Evolutionary conservation across 2,888 invertebrate species (phyloP).

Genomic region (Sesia bembeciformis): DNA sequence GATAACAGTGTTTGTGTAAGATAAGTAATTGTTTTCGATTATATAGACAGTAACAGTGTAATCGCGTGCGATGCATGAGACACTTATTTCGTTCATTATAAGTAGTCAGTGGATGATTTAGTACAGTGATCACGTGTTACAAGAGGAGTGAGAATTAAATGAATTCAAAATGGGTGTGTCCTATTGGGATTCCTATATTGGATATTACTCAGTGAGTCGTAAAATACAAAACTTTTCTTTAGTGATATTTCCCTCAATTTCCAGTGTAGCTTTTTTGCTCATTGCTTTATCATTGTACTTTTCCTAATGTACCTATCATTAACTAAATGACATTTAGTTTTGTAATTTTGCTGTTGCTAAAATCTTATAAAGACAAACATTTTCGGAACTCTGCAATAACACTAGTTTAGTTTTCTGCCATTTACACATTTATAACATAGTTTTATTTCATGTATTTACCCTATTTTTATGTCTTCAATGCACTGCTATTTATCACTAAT

Average conservation of each 20-base stretch:
- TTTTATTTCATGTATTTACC: too few species aligned
- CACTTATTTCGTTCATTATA: neutral
- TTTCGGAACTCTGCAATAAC: slow-evolving; percentile 21
- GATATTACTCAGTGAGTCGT: slow-evolving; percentile 62
- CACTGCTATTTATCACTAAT: too few species aligned
- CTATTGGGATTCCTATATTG: slow-evolving; percentile 66
- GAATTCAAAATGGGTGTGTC: slow-evolving; percentile 63
- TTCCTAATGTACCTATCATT: too few species aligned
- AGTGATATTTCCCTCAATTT: neutral
- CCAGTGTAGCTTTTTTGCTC: neutral
- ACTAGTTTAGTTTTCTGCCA: slow-evolving; percentile 3
- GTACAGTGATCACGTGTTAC: slow-evolving; percentile 31
- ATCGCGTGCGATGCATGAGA: neutral
- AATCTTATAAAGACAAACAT: too few species aligned
- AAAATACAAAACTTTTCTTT: neutral
- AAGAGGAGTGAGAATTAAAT: slow-evolving; percentile 22
- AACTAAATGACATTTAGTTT: too few species aligned
- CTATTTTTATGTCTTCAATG: too few species aligned
- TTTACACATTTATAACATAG: too few species aligned
- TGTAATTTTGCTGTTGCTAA: too few species aligned
- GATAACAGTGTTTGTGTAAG: slow-evolving; percentile 61
- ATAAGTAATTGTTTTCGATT: slow-evolving; percentile 25
- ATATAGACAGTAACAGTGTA: neutral
- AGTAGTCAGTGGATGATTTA: slow-evolving; percentile 27
- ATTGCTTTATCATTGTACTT: neutral